Conservation (phyloP, 1,140 invertebrate species). For the Pantala flavescens region DNA sequence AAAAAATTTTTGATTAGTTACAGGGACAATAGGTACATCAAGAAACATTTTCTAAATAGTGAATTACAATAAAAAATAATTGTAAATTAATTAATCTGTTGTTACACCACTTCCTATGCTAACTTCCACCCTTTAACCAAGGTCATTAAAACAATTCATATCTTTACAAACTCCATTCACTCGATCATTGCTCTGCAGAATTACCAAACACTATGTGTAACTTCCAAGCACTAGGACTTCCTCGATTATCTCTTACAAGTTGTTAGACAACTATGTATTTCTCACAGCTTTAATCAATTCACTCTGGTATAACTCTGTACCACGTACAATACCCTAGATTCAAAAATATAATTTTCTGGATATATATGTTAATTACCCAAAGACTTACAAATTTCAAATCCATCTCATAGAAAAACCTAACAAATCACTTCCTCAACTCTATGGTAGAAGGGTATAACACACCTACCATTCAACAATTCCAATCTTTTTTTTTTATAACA, state of each 20-base stretch:
- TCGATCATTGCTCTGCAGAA: slow-evolving; percentile 1
- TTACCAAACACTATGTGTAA: slow-evolving; percentile 8
- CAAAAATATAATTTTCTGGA: neutral
- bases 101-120: slow-evolving; percentile 4
- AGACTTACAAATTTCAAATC: neutral
- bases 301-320: neutral
- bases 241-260: neutral
- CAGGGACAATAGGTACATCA: neutral
- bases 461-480: neutral
- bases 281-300: neutral
- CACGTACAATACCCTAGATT: neutral
- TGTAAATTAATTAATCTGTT: slow-evolving; percentile 7
- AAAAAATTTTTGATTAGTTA: slow-evolving; percentile 3
- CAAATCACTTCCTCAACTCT: slow-evolving; percentile 5
- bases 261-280: slow-evolving; percentile 10
- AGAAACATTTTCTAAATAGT: neutral
- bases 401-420: slow-evolving; percentile 10
- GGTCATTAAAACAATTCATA: slow-evolving; percentile 1
- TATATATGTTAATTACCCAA: slow-evolving; percentile 8
- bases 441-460: slow-evolving; percentile 1
- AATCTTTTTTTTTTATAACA: neutral
- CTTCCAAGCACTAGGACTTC: slow-evolving; percentile 6
- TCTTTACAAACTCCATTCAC: slow-evolving; percentile 1
- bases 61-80: slow-evolving; percentile 7
- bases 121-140: slow-evolving; percentile 7